Base-by-base conservation (phyloP, 2,797 vertebrate species). In the Scleropages formosus region DNA sequence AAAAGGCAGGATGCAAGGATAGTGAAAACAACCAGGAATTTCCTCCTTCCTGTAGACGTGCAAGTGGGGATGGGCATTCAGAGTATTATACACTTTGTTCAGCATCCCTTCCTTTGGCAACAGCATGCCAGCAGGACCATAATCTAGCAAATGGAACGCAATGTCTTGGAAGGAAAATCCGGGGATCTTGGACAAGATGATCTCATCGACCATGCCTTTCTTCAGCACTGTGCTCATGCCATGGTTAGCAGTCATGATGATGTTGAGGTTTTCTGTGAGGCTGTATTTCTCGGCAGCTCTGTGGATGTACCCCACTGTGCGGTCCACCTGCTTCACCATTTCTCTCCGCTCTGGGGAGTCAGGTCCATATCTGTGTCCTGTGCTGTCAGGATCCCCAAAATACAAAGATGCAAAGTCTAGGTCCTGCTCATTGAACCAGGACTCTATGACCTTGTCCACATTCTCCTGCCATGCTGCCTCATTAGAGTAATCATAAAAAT, bases 241-340 rank as follows among this genome's bases (percentile, higher is more conserved):
- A 0, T 98, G 96, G 88, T 98, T 95, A 0, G 96, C 88, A 0
- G 95, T 96, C 83, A 98, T 77, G 85, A 98, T 94, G 77, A 97
- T 87, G 87, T 97, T 92, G 56, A 97, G 94, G 0, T 1, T 73
- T n/a, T 81, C 9, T 0, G 77, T 80, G 74, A 98, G 85, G 47
- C 81, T 82, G 0, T 85, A 85, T 0, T 18, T 72, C 8, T 0
- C 6, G 0, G 93, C 92, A 0, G 89, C 73, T 3, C 81, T 75
- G 0, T 94, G 90, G 16, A 98, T 76, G 88, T 96, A 96, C 0
- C 96, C 96, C 0, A 97, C 72, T 0, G 93, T 92, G 10, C 94
- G 87, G 88, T 97, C 97, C 49, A 97, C 94, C 80, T 98, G 95
- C 61, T 6, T 7, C 13, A 98, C 88, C 91, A 96, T 94, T 20